Percentiles rank a stretch among this genome's conserved stretches.
phyloP scores from a whole-genome alignment of 1,140 invertebrate species.

The Euborellia annulipes region DNA sequence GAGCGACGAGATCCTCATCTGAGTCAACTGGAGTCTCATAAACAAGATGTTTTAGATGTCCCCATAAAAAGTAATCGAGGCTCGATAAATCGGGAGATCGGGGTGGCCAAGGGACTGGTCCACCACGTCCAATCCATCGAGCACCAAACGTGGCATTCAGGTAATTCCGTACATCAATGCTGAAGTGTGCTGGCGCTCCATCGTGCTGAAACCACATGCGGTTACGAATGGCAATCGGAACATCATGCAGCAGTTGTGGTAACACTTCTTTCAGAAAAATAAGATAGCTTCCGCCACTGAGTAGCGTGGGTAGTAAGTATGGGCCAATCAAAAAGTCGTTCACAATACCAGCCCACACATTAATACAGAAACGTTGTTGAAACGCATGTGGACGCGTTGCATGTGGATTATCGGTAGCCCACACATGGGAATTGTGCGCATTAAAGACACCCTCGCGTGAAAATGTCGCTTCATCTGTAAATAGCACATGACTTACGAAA shows the following conservation, averaged over 20 bases:
- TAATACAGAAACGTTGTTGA: conserved; percentile 16
- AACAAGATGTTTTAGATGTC: conserved; percentile 20
- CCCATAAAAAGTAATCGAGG: conserved; percentile 28
- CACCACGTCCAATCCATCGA: conserved; percentile 25
- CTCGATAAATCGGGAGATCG: conserved; percentile 26
- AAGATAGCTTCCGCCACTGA: conserved; percentile 17
- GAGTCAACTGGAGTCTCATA: conserved; percentile 13
- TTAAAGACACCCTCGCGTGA: conserved; percentile 5
- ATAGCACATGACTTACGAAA: conserved; percentile 1
- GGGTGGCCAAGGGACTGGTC: conserved; percentile 24
- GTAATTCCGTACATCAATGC: conserved; percentile 9
- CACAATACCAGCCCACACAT: conserved; percentile 22
- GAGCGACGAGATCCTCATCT: background rate
- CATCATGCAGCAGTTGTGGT: conserved; percentile 20
- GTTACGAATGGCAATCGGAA: conserved; percentile 14
- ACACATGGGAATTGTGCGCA: conserved; percentile 9
- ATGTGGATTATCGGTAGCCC: conserved; percentile 6
- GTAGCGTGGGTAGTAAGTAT: conserved; percentile 18
- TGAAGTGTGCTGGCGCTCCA: conserved; percentile 18
- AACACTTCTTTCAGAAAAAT: conserved; percentile 20
- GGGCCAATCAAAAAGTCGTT: conserved; percentile 22
- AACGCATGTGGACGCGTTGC: conserved; percentile 5
- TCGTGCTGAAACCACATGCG: conserved; percentile 23
- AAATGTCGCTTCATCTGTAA: conserved; percentile 7
- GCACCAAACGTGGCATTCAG: conserved; percentile 19